Conservation (phyloP, 1,140 invertebrate species). For the Hestina assimilis region DNA sequence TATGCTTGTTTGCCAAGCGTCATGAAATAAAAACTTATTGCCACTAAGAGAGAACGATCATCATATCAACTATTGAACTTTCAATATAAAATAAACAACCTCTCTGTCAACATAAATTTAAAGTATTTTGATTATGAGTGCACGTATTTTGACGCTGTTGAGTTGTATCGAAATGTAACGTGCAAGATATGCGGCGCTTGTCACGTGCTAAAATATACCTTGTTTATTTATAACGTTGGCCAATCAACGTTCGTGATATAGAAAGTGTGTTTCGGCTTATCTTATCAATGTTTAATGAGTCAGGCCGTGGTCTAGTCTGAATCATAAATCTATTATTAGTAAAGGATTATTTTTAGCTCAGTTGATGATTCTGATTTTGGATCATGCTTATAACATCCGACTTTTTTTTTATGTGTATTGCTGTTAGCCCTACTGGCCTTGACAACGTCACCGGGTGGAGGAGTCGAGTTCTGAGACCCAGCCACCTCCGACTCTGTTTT, state of each 20-base stretch:
- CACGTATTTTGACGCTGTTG: neutral
- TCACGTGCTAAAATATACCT: conserved; percentile 9
- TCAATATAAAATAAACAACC: neutral
- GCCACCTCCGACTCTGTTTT: no score
- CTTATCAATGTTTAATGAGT: conserved; percentile 20
- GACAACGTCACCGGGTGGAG: no score
- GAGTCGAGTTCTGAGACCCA: no score
- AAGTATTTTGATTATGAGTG: neutral
- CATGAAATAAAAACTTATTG: no score
- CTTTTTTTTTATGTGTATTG: no score
- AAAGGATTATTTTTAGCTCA: neutral
- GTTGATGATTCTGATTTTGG: no score
- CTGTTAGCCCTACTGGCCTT: no score
- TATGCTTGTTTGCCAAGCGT: no score
- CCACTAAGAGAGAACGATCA: no score
- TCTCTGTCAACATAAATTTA: conserved; percentile 1
- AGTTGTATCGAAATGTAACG: neutral
- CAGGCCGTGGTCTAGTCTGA: conserved; percentile 12
- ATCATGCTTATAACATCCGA: no score
- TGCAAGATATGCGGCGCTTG: conserved; percentile 9
- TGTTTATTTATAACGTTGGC: conserved; percentile 21
- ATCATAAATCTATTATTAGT: conserved; percentile 8
- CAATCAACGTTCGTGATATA: conserved; percentile 17
- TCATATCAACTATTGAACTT: neutral
- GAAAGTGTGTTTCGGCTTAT: conserved; percentile 15